Evolutionary conservation across 2,888 invertebrate species (phyloP), one percentile per base, ranked within the genome.

Genomic region (Drosophila anceps): DNA sequence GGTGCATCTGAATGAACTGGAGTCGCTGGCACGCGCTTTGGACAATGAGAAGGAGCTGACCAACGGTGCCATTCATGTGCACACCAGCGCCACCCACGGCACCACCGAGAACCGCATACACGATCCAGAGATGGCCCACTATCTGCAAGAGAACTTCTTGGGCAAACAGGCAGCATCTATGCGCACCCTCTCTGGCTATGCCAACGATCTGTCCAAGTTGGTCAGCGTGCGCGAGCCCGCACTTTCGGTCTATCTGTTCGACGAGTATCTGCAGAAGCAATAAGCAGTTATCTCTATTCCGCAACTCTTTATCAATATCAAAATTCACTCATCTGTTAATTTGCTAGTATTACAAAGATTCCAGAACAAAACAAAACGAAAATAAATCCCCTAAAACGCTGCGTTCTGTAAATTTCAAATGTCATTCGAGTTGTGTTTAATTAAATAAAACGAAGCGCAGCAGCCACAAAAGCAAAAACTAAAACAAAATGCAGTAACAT

Each of bases 31-130:
- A 1, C 95, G 95, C 77, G 96, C 96, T 2, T 93, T 97, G 78
- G 97, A 97, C 90, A 95, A 94, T 1, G 95, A 96, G 93, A 97
- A 97, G 93, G 94, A 94, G 76, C 92, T 97, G 78, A 96, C 96
- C 0, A 93, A 94, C 5, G 94, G 95, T 66, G 96, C 96, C 2
- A 94, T 95, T 91, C 93, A 93, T 79, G 95, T 97, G 76, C 97
- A 97, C 92, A 93, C 93, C 10, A 94, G 94, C 68, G 95, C 95
- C 20, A 94, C 95, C 5, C 94, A 94, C 84, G 93, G 94, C 63
- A 43, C 62, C 60, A 65, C 31, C 13, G 37, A 64, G 10, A 79
- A 57, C 59, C 63, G 41, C 15, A 72, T 94, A 93, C 69, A 91
- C 44, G 96, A 96, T 86, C 95, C 96, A 69, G 96, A 95, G 94